Percentiles rank a stretch among this genome's conserved stretches.
phyloP scores from a whole-genome alignment of 2,113 vertebrate species.

The Dipodomys ordii region DNA sequence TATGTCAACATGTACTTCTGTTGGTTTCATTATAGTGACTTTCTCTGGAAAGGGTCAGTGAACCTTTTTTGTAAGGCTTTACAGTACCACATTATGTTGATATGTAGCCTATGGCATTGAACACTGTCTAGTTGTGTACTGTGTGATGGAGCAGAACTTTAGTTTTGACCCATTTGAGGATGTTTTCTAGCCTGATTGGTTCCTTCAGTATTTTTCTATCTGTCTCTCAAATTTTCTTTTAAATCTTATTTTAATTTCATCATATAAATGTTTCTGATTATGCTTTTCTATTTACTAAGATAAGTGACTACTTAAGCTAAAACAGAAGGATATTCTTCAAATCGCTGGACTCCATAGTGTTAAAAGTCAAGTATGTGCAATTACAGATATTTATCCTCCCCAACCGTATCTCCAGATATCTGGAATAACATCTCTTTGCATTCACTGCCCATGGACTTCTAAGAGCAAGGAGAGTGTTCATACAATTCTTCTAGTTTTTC shows the following conservation, averaged over 20 bases:
- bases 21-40: not conserved
- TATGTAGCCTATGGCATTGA: slow-evolving; percentile 36
- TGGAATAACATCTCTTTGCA: slow-evolving; percentile 13
- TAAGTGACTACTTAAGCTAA: slow-evolving; percentile 50
- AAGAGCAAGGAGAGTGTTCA: not conserved
- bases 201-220: slow-evolving; percentile 62
- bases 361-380: slow-evolving; percentile 19
- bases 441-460: not conserved
- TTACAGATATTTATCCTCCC: slow-evolving; percentile 36
- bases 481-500: slow-evolving; percentile 22
- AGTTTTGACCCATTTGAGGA: slow-evolving; percentile 56
- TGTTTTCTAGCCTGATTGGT: slow-evolving; percentile 60
- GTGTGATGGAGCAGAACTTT: slow-evolving; percentile 87
- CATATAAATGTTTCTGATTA: slow-evolving; percentile 41
- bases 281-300: slow-evolving; percentile 49
- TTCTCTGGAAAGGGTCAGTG: slow-evolving; percentile 23
- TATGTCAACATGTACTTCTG: slow-evolving; percentile 81
- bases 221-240: slow-evolving; percentile 59
- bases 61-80: not conserved
- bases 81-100: not conserved
- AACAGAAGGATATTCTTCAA: slow-evolving; percentile 21
- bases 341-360: slow-evolving; percentile 34
- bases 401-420: slow-evolving; percentile 18
- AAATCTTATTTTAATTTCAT: slow-evolving; percentile 57
- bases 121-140: slow-evolving; percentile 82